Base-by-base conservation (phyloP, 2,888 invertebrate genomes). In the Electrophaes corylata region DNA sequence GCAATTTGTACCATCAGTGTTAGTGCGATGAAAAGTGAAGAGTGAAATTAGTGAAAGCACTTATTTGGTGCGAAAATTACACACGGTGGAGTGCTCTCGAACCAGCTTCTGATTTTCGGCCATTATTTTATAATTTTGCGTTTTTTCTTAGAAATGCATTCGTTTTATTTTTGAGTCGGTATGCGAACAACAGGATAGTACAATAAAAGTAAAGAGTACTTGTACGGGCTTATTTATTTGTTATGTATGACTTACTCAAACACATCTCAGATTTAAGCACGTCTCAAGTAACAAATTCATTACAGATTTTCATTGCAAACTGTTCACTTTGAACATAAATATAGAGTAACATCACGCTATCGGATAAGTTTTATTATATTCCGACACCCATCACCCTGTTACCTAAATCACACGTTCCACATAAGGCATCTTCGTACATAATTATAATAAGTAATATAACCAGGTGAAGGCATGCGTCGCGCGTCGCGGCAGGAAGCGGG, bases 401-500 rank as follows among this genome's bases (percentile, higher is more conserved):
- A 41, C 37, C 55, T 35, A 49, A 60, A 63, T 61, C 60, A 51
- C 61, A 62, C 61, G 57, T 57, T 62, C 62, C 33, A 67, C 57
- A 62, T 63, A 54, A 53, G 48, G 45, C 43, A 54, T 55, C 45
- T 51, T 58, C 50, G 10, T 26, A 43, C 23, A 39, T 39, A 16
- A 39, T 31, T 45, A 40, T 46, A 37, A 56, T 39, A 31, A 41
- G 47, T 54, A 59, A 50, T 50, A 48, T 33, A 40, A 57, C 20
- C 51, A 47, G 50, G 62, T 54, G 62, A 62, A 57, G 60, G 66
- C 59, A 70, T 69, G 73, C 64, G 60, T 67, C 47, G 57, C 44
- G n/a, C n/a, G n/a, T 60, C 5, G 26, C 26, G 10, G 57, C 71
- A 72, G 73, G 75, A 73, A 72, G 70, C 56, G 67, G 66, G 67